Conservation (phyloP, 2,888 invertebrate genomes). For the Deilephila elpenor region DNA sequence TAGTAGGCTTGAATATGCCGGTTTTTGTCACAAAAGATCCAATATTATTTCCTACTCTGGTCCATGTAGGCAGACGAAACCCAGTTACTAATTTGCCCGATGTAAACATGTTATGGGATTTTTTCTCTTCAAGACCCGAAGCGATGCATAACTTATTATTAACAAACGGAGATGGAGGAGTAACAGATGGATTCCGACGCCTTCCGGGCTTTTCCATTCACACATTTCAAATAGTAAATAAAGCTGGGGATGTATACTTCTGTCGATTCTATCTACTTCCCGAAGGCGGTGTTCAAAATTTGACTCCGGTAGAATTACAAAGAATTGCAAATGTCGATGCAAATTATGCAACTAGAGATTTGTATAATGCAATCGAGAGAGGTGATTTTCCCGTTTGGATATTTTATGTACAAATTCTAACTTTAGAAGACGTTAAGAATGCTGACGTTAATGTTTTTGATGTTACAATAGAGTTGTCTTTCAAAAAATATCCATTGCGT, state of each 20-base stretch:
- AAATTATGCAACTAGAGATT: conserved; percentile 92
- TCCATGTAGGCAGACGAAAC: conserved; percentile 96
- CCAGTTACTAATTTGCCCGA: conserved; percentile 93
- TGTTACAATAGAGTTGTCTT: conserved; percentile 57
- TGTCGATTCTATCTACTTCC: conserved; percentile 96
- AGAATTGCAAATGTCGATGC: conserved; percentile 88
- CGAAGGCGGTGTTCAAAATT: conserved; percentile 92
- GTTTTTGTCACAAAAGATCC: conserved; percentile 95
- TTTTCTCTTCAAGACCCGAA: conserved; percentile 91
- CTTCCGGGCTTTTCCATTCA: conserved; percentile 97
- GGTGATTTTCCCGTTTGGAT: conserved; percentile 78
- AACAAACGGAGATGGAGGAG: conserved; percentile 93
- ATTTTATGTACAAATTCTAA: conserved; percentile 65
- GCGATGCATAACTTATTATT: conserved; percentile 90
- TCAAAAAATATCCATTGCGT: conserved; percentile 17
- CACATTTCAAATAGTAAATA: conserved; percentile 94
- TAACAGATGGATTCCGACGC: conserved; percentile 93
- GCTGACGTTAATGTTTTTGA: conserved; percentile 69
- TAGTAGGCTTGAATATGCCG: conserved; percentile 93
- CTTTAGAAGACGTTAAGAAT: conserved; percentile 52
- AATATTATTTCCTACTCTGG: conserved; percentile 91
- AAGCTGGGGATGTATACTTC: conserved; percentile 87
- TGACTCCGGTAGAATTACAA: conserved; percentile 83
- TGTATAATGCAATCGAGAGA: conserved; percentile 92
- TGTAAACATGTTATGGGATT: conserved; percentile 94